A percentile compares a stretch with the other conserved stretches of the same genome.
Evolutionary conservation across 2,113 vertebrate genomes (phyloP).

Genomic region (Calyptommatus sinebrachiatus): DNA sequence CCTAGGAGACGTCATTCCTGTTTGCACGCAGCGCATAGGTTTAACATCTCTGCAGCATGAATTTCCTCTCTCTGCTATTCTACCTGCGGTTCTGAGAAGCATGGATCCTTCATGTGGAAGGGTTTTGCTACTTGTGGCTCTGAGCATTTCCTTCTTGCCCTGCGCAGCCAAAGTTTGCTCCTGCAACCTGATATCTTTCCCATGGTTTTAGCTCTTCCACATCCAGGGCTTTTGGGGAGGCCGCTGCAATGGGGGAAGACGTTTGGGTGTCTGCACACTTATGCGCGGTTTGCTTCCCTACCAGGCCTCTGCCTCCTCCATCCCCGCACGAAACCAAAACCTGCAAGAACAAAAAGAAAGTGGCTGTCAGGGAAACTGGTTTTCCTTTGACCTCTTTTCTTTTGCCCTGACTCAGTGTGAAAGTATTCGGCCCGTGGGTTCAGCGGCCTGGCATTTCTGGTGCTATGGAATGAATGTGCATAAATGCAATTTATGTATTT

Average conservation of each 20-base stretch:
- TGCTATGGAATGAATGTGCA: not conserved
- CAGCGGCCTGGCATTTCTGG: not conserved
- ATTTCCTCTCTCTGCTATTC: no score
- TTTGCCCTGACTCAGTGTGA: not conserved
- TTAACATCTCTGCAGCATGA: no score
- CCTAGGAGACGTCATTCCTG: no score
- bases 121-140: no score
- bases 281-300: not conserved
- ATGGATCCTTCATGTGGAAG: no score
- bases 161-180: not conserved
- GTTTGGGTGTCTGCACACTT: not conserved
- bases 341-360: not conserved
- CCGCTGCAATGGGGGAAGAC: not conserved
- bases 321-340: not conserved
- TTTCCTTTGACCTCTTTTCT: not conserved
- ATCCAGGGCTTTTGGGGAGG: no score
- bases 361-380: not conserved
- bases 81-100: no score
- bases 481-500: no score
- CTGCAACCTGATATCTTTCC: rapidly evolving
- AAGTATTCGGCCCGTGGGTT: not conserved
- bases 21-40: no score
- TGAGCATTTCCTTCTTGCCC: rapidly evolving
- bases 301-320: no score
- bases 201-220: not conserved